Conservation (phyloP, 2,113 vertebrate species). For the Corythornis vintsioides region DNA sequence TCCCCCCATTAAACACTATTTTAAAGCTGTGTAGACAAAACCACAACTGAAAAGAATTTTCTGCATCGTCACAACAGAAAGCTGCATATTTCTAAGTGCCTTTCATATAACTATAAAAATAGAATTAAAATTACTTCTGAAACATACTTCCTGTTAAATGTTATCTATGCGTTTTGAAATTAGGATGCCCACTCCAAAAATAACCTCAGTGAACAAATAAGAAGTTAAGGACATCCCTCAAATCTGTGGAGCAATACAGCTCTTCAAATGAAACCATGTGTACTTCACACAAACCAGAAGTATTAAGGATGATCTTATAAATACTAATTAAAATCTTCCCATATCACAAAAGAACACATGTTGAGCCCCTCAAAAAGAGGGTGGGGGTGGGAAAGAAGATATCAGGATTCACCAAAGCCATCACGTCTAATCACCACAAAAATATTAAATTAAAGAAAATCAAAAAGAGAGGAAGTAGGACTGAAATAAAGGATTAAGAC, state of each 20-base stretch:
- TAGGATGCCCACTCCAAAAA: slow-evolving; percentile 27
- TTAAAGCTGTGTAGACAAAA: not conserved
- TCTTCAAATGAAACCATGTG: not conserved
- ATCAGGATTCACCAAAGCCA: slow-evolving; percentile 29
- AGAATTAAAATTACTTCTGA: slow-evolving; percentile 15
- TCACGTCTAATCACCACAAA: slow-evolving; percentile 30
- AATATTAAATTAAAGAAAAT: slow-evolving; percentile 26
- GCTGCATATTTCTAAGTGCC: not conserved
- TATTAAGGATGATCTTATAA: slow-evolving; percentile 1
- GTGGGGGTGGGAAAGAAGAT: not conserved
- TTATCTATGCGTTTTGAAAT: not conserved
- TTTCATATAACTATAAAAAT: not conserved
- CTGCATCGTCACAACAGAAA: not conserved
- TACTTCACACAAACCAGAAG: slow-evolving; percentile 3
- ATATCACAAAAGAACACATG: slow-evolving; percentile 51
- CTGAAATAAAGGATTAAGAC: slow-evolving; percentile 43
- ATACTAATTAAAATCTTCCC: slow-evolving; percentile 51
- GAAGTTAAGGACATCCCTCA: not conserved
- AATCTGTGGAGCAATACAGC: not conserved
- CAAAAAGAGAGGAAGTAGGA: not conserved
- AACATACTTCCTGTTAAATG: not conserved
- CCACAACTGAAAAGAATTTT: not conserved
- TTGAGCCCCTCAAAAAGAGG: not conserved
- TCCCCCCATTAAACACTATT: not conserved
- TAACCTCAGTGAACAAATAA: not conserved